Conservation (phyloP, 2,113 vertebrate genomes). For the Scolopax mira region DNA sequence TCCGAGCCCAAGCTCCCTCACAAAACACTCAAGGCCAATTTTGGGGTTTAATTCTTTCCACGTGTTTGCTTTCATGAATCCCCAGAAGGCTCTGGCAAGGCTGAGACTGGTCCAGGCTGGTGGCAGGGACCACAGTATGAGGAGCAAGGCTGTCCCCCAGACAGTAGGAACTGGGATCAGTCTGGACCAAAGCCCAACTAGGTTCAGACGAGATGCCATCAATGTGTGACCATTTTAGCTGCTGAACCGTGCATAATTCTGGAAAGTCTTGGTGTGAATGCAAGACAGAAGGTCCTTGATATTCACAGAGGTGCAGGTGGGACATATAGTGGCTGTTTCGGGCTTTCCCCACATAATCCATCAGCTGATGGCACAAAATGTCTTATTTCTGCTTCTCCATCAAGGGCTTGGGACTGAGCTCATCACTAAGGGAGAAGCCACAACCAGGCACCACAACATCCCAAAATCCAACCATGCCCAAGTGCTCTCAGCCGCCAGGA, state of each 20-base stretch:
- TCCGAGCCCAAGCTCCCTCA: not conserved
- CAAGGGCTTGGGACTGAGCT: rapidly evolving
- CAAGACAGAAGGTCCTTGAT: not conserved
- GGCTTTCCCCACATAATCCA: not conserved
- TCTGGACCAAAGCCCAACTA: not conserved
- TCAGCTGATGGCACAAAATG: not conserved
- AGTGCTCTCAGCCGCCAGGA: not conserved
- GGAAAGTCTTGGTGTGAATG: not conserved
- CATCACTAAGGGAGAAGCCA: not conserved
- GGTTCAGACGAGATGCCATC: rapidly evolving
- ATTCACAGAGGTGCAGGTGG: not conserved
- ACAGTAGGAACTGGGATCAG: rapidly evolving
- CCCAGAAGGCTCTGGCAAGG: not conserved
- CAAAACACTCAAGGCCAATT: not conserved
- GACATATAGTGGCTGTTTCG: not conserved
- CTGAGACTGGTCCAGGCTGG: not conserved
- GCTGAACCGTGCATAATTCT: not conserved
- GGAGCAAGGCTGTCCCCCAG: not conserved
- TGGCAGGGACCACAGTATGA: rapidly evolving
- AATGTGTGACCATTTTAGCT: rapidly evolving
- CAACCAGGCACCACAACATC: not conserved
- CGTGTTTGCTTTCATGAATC: not conserved
- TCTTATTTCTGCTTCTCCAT: not conserved
- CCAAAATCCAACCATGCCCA: not conserved
- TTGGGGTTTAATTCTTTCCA: not conserved